Conservation (phyloP, 2,113 vertebrate genomes). For the Dasyprocta punctata region DNA sequence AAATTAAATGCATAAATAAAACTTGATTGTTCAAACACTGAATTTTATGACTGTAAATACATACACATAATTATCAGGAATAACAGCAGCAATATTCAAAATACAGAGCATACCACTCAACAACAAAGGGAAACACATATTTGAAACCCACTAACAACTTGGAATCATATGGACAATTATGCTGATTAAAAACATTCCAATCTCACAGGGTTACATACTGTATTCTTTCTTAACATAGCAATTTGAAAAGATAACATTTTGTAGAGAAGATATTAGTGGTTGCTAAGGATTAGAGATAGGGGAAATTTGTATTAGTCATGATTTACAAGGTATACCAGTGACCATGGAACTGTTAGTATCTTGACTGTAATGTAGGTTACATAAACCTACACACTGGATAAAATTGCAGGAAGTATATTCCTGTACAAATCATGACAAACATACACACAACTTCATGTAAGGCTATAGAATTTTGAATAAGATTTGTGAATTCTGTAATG, state of each 20-base stretch:
- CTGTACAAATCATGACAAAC: not conserved
- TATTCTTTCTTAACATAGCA: not conserved
- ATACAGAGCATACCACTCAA: not conserved
- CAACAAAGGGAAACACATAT: not conserved
- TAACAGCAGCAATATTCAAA: not conserved
- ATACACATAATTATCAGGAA: not conserved
- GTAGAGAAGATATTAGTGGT: not conserved
- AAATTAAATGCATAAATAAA: not conserved
- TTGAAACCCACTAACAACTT: not conserved
- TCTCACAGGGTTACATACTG: not conserved
- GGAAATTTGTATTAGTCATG: no score
- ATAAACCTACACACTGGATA: not conserved
- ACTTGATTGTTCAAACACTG: not conserved
- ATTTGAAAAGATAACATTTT: slow-evolving; percentile 12
- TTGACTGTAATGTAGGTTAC: not conserved
- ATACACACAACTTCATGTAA: not conserved
- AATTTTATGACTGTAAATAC: not conserved
- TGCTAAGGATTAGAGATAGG: not conserved
- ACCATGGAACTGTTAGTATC: no score
- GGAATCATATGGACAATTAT: not conserved
- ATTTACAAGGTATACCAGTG: not conserved
- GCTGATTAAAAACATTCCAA: not conserved
- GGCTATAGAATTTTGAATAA: not conserved
- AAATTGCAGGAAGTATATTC: not conserved
- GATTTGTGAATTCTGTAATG: not conserved